Base-by-base conservation (phyloP, 1,140 invertebrate species). In the Trichonephila inaurata region DNA sequence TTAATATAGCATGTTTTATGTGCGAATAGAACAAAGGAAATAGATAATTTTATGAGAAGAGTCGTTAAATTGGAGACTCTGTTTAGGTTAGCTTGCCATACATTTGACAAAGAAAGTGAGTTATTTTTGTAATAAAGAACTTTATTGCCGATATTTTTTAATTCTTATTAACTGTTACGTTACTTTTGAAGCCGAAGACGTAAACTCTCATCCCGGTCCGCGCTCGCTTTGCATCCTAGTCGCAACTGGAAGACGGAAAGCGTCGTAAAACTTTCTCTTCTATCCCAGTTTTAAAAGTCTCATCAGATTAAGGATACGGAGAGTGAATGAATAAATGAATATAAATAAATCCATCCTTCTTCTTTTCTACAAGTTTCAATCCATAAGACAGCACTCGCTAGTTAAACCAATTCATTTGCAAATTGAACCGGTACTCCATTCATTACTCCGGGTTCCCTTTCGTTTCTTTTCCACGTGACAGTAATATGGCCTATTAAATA, bases 401-500 rank as follows among this genome's bases (percentile, higher is more conserved):
- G 72, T 77, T 33, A 77, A 77, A 77, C 33, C 72, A 77, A 77
- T 77, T 77, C 72, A 77, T 77, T 77, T 77, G 72, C 72, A 77
- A 77, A 77, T 77, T 77, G 72, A 77, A 77, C 72, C 72, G 33
- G 72, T 77, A 40, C 72, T 77, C 72, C 72, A 77, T 77, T 77
- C 72, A 77, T 77, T 77, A 77, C 28, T 1, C 28, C 18, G 24
- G 72, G 33, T 77, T 33, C 24, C 28, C 72, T 77, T 24, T 28
- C 24, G 12, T 12, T 28, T 24, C 72, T 19, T 14, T 77, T 77
- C 72, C 24, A 77, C 72, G 72, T 77, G 72, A 77, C 72, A 77
- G 72, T 77, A 77, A 77, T 77, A 77, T 40, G 72, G 72, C 72
- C 72, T 77, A 77, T 77, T 77, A 77, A 77, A 77, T 77, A 77